Evolutionary conservation across 2,797 vertebrate genomes (phyloP).

Genomic region (Nyctibius grandis): DNA sequence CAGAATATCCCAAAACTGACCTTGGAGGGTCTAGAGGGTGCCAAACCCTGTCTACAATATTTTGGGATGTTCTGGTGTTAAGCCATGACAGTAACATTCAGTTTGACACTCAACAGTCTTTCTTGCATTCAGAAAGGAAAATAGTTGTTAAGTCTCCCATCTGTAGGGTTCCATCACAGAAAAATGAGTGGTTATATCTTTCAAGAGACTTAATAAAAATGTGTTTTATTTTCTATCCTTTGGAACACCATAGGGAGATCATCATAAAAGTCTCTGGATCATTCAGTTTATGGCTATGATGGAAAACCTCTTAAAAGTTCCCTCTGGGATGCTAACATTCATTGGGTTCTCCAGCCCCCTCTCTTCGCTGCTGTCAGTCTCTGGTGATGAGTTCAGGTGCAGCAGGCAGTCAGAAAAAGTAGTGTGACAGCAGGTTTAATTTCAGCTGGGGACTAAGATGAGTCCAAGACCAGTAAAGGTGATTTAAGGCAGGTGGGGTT

Average conservation of each 20-base stretch:
- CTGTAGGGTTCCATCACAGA: not conserved
- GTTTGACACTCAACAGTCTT: not conserved
- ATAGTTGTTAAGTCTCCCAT: not conserved
- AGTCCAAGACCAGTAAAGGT: constrained; percentile 40
- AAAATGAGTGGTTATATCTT: constrained; percentile 34
- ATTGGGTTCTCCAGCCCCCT: not conserved
- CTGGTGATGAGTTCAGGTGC: constrained; percentile 11
- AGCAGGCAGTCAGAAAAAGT: constrained; percentile 2
- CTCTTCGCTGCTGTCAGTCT: not conserved
- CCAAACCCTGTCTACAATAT: not conserved
- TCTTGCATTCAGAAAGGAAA: not conserved
- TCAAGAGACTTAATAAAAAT: constrained; percentile 51
- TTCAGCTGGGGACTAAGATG: constrained; percentile 25
- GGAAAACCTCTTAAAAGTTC: constrained; percentile 46
- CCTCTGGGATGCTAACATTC: not conserved
- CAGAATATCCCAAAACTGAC: not conserved
- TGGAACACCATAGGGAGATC: not conserved
- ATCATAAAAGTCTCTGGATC: not conserved
- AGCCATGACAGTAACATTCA: not conserved
- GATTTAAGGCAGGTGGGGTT: constrained; percentile 60
- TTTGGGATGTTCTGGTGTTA: not conserved
- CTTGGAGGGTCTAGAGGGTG: not conserved
- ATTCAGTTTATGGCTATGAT: constrained; percentile 24
- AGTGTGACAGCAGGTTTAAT: constrained; percentile 26
- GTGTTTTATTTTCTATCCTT: constrained; percentile 54